A percentile compares a stretch with the other conserved stretches of the same genome.
phyloP scores from a whole-genome alignment of 1,140 invertebrate genomes.

The Agrilus planipennis region DNA sequence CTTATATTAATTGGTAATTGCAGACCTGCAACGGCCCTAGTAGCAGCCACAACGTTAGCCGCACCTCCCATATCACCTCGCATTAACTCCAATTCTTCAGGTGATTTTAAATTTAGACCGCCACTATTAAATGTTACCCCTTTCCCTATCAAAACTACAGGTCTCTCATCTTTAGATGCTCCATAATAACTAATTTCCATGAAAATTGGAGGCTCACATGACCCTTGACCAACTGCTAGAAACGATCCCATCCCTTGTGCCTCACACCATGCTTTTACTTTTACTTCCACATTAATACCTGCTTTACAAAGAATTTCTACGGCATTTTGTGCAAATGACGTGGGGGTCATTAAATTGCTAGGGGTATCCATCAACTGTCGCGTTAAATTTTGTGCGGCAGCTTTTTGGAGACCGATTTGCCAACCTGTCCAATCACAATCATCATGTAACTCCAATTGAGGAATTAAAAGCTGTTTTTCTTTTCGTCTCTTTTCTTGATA shows the following conservation, averaged over 20 bases:
- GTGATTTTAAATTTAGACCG: conserved; percentile 48
- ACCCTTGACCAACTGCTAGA: conserved; percentile 47
- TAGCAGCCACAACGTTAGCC: conserved; percentile 44
- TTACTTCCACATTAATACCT: conserved; percentile 39
- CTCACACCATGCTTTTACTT: conserved; percentile 45
- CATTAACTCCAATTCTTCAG: conserved; percentile 47
- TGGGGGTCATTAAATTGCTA: conserved; percentile 51
- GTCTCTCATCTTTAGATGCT: conserved; percentile 31
- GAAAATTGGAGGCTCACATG: conserved; percentile 48
- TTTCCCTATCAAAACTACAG: conserved; percentile 38
- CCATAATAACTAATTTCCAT: conserved; percentile 44
- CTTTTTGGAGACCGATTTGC: conserved; percentile 42
- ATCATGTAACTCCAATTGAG: conserved; percentile 38
- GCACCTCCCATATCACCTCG: conserved; percentile 57
- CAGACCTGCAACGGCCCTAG: conserved; percentile 40
- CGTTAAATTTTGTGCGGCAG: conserved; percentile 50
- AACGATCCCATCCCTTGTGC: conserved; percentile 50
- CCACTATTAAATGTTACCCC: conserved; percentile 58
- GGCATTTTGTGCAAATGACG: conserved; percentile 41
- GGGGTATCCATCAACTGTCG: conserved; percentile 51
- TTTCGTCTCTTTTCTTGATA: conserved; percentile 52
- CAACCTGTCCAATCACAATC: conserved; percentile 39
- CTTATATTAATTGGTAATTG: conserved; percentile 46
- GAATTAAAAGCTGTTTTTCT: conserved; percentile 36
- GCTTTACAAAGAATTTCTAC: conserved; percentile 36